phyloP scores from a whole-genome alignment of 2,888 invertebrate genomes.

The Ichneumon xanthorius region DNA sequence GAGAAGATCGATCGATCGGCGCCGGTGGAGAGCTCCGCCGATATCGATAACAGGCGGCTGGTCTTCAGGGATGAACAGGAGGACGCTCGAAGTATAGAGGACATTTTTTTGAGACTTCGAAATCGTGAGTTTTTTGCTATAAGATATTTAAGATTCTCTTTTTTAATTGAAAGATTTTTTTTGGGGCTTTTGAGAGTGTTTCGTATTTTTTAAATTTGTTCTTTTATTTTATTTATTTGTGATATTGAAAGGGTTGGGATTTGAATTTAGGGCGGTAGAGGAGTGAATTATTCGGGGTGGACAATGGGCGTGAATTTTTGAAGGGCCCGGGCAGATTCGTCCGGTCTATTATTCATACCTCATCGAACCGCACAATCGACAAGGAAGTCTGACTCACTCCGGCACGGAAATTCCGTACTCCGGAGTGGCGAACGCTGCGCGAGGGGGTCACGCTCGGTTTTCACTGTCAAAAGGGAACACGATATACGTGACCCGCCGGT shows the following conservation, averaged over 20 bases:
- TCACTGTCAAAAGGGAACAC: constrained; percentile 66
- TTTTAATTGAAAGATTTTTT: background rate
- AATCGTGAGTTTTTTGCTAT: constrained; percentile 41
- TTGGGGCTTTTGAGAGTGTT: background rate
- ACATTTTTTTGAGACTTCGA: constrained; percentile 13
- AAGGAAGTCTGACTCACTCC: constrained; percentile 65
- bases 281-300: background rate
- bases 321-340: constrained; percentile 32
- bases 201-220: background rate
- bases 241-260: background rate
- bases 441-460: constrained; percentile 68
- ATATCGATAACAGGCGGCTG: constrained; percentile 20
- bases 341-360: constrained; percentile 54
- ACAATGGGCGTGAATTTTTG: background rate
- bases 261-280: background rate
- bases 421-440: constrained; percentile 9
- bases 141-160: background rate
- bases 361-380: constrained; percentile 46
- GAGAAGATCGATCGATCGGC: constrained; percentile 46
- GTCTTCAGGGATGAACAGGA: constrained; percentile 31
- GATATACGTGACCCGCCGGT: constrained; percentile 65
- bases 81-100: constrained; percentile 10
- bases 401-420: constrained; percentile 65
- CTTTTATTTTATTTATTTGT: background rate
- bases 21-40: constrained; percentile 16